Evolutionary conservation across 1,140 invertebrate species (phyloP), one percentile per base, ranked within the genome.

Genomic region (Ostrea denselamellosa): DNA sequence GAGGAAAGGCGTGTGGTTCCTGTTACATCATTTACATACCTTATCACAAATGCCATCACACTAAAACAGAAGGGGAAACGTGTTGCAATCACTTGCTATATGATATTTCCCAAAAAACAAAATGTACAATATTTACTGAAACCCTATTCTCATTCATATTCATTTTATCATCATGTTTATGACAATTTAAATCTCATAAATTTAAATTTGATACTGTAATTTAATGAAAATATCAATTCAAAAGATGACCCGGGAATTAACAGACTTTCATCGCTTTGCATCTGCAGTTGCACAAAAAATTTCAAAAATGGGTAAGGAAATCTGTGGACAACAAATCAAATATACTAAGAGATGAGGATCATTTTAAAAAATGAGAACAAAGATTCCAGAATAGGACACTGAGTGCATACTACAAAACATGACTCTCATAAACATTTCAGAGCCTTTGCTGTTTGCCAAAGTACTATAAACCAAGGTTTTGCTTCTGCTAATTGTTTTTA

Each of bases 11-110:
- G 28, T 12, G 68, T 77, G 12, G 68, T 34, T 77, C 68, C 68
- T 77, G 68, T 77, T 77, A 28, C 68, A 77, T 77, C 68, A 77
- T 77, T 77, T 77, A 77, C 68, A 77, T 77, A 77, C 68, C 68
- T 77, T 77, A 77, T 77, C 68, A 77, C 22, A 28, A 77, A 77
- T 77, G 68, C 68, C 68, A 77, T 77, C 68, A 77, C 0, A 22
- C 68, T 77, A 77, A 77, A 77, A 77, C 68, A 77, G 25, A 77
- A 77, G 68, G 68, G 28, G 68, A 77, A 77, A 77, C 17, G 68
- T 77, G 68, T 28, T 12, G 68, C 28, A 77, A 77, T 77, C 68
- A 77, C 14, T 34, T 17, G 68, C 68, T 28, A 77, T 28, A 25
- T 25, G 68, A 77, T 77, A 77, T 25, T n/a, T 25, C 68, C 28